Base-by-base conservation (phyloP, 2,888 invertebrate genomes). In the Sepioteuthis lessoniana region DNA sequence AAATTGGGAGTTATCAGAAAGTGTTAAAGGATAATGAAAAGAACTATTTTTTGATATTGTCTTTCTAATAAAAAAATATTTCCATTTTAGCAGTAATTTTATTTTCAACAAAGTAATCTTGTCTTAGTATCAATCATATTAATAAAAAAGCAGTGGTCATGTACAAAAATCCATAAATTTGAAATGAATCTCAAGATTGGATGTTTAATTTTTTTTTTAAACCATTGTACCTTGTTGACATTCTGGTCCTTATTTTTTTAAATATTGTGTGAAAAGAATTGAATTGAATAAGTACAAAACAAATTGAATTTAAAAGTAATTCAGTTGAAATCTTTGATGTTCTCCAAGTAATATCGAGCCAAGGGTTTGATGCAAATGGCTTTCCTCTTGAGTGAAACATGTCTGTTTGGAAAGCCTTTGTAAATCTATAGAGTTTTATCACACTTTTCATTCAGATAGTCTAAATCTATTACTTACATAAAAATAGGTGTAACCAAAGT, bases 291-390 rank as follows among this genome's bases (percentile, higher is more conserved):
- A 76, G 76, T 76, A 76, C n/a, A 31, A 76, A 50, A 76, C 10
- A 76, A 76, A 76, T 76, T 76, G 76, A 76, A 76, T 76, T 76
- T 76, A 76, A 76, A n/a, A 76, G 76, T 76, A 76, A 76, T 76
- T 76, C 76, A 76, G 76, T 76, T 76, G 76, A 76, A 76, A 76
- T 76, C 76, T 76, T 76, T 76, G 76, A 76, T 76, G 76, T 76
- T 76, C 76, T 76, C 8, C 4, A 76, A 76, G 76, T 31, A 76
- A 76, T 76, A 76, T 76, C 28, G n/a, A 76, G 31, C 76, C 31
- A 76, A 76, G 76, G 76, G 76, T 76, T 76, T 76, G 31, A 76
- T 31, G 76, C 76, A 76, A 76, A 76, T 76, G n/a, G 76, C 76
- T 76, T 76, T 76, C n/a, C 76, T 76, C 76, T 76, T 31, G 31